Evolutionary conservation across 2,113 vertebrate species (phyloP), one percentile per base, ranked within the genome.

Genomic region (Microcebus griseorufus): DNA sequence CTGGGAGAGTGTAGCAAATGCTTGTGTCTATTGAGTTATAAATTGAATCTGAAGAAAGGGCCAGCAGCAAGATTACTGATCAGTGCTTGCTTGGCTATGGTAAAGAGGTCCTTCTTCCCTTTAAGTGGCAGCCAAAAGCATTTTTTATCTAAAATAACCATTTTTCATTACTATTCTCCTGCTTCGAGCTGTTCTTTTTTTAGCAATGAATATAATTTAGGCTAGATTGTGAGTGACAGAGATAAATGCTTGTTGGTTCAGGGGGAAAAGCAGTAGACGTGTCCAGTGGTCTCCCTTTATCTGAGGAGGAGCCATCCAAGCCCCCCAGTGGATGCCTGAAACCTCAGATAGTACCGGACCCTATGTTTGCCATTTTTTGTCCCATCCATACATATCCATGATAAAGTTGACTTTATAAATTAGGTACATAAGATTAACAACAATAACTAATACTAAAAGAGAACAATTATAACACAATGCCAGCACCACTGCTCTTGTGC

Each of bases 111-210:
- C 79, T 82, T 32, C 11, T 89, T 90, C 93, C 78, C 42, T 91
- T 29, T 84, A 64, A 84, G 73, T 62, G 25, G 69, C 67, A 91
- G 51, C 27, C 51, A 55, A 73, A 92, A 86, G 17, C 37, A 76
- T 62, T 92, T 90, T 51, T 48, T 37, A 70, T n/a, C 29, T 4
- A 51, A 93, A 97, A 95, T 76, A 92, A 84, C 60, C n/a, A 53
- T 48, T 90, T 96, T 88, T 86, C 42, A 89, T 89, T 89, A 42
- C 45, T 62, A 0, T 70, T 78, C 37, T 92, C 37, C 7, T 60
- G 75, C 58, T 92, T 92, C 29, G 34, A n/a, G 80, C 92, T 85
- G 11, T 93, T 76, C 53, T 23, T 29, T 81, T 55, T 82, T 95
- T 87, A 83, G 51, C 42, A 51, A 5, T 13, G 70, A 92, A 67